Conservation (phyloP, 2,797 vertebrate species). For the Gila robusta region DNA sequence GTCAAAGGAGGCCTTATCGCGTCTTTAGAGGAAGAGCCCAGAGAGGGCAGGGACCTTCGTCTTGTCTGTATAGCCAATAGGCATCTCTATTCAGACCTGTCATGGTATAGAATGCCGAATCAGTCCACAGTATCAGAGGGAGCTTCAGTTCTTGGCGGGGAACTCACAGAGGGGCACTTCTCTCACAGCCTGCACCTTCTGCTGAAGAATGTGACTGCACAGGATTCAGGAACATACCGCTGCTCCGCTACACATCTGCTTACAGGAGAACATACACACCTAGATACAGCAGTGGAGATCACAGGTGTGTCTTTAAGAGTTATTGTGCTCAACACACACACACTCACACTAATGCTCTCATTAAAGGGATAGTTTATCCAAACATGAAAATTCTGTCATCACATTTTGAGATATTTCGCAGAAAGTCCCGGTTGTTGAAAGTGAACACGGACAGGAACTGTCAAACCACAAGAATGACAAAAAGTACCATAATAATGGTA, state of each 20-base stretch:
- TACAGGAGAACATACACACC: conserved; percentile 84
- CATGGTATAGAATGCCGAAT: conserved; percentile 81
- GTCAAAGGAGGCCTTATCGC: conserved; percentile 87
- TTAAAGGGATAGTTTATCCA: neutral
- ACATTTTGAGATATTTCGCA: neutral
- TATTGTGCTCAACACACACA: conserved; percentile 22
- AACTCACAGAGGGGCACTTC: conserved; percentile 76
- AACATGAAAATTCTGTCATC: neutral
- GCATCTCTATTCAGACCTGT: conserved; percentile 87
- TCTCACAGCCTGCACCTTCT: conserved; percentile 82
- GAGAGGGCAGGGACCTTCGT: conserved; percentile 88
- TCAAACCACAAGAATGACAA: neutral
- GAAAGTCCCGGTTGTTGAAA: neutral
- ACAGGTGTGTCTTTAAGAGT: conserved; percentile 79
- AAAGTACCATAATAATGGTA: neutral
- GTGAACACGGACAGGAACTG: neutral
- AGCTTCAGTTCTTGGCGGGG: conserved; percentile 34
- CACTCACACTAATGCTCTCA: conserved; percentile 18
- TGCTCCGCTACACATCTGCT: conserved; percentile 86
- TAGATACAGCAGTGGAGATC: conserved; percentile 86
- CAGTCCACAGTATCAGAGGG: conserved; percentile 50
- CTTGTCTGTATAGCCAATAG: conserved; percentile 91
- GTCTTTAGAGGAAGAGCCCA: conserved; percentile 80
- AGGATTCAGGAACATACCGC: conserved; percentile 87
- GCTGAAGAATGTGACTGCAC: conserved; percentile 85